Evolutionary conservation across 2,888 invertebrate species (phyloP), one percentile per base, ranked within the genome.

Genomic region (Petrolisthes manimaculis): DNA sequence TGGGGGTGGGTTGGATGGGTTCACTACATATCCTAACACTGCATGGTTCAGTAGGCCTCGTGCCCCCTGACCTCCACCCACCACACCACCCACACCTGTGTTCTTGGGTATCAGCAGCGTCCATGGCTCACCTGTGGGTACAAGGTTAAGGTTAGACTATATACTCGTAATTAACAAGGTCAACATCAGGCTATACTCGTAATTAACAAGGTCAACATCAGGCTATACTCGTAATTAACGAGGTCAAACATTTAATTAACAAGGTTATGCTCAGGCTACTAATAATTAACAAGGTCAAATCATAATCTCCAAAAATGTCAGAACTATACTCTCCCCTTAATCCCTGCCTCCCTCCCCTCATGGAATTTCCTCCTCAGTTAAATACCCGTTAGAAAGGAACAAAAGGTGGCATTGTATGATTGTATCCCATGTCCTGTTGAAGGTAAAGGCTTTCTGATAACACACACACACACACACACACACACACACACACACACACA

Each of bases 61-160:
- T 53, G 77, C 78, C 21, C 86, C 88, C 74, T 71, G 6, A 21
- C 71, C 71, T 21, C 21, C 71, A 6, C 71, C 88, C 86, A 0
- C 88, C 78, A 5, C 84, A 80, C 83, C 61, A 79, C 3, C 88
- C 9, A 91, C 71, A 1, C 91, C 91, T 6, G 55, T n/a, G 86
- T 91, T 91, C 53, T 79, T 61, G 4, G 91, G 91, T 2, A 91
- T 69, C n/a, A 91, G 69, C 56, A 91, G 37, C 21, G 91, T 91
- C 89, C 89, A 91, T 9, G 91, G 91, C 21, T 89, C 86, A 51
- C 86, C 91, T 91, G 83, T 0, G 71, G 56, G 56, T 21, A 56
- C 12, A 84, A 14, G 55, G 21, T 18, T 53, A 55, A n/a, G 8
- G 69, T 53, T 6, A 21, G 54, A 2, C n/a, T n/a, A n/a, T n/a